These are phyloP conservation scores for Apotomis betuletana DNA, from an alignment of 2,888 invertebrate species.

Conservation along the genomic window DNA sequence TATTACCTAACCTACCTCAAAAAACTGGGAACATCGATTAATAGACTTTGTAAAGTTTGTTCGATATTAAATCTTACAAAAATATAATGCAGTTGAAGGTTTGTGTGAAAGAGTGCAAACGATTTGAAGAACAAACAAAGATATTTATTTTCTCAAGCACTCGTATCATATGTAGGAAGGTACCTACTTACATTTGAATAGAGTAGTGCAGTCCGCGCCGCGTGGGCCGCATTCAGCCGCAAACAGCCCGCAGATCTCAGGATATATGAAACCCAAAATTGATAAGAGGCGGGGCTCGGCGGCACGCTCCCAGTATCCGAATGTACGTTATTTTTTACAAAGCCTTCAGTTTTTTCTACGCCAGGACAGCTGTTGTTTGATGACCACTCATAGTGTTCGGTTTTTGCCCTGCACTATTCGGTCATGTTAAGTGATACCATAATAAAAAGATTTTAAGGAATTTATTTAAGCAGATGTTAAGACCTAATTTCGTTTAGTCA, in stretches of 20 bases:
- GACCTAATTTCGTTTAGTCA: constrained; percentile 38
- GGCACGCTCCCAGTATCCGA: constrained; percentile 75
- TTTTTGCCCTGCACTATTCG: constrained; percentile 55
- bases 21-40: too few species aligned
- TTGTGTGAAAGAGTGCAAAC: too few species aligned
- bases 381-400: constrained; percentile 74
- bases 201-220: neutral
- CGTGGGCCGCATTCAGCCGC: neutral
- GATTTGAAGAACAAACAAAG: too few species aligned
- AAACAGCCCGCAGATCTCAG: constrained; percentile 10
- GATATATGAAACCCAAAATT: constrained; percentile 56
- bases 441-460: constrained; percentile 61
- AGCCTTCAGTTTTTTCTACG: constrained; percentile 50
- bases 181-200: neutral
- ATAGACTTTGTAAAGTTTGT: too few species aligned
- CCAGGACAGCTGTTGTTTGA: constrained; percentile 75
- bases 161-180: too few species aligned
- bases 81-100: too few species aligned
- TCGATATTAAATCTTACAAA: too few species aligned
- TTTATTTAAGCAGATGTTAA: constrained; percentile 53
- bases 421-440: constrained; percentile 69
- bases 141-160: too few species aligned
- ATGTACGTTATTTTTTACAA: constrained; percentile 57
- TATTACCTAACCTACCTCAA: too few species aligned
- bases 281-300: constrained; percentile 68